Conservation (phyloP, 2,113 vertebrate genomes). For the Romanogobio albipinnatus region DNA sequence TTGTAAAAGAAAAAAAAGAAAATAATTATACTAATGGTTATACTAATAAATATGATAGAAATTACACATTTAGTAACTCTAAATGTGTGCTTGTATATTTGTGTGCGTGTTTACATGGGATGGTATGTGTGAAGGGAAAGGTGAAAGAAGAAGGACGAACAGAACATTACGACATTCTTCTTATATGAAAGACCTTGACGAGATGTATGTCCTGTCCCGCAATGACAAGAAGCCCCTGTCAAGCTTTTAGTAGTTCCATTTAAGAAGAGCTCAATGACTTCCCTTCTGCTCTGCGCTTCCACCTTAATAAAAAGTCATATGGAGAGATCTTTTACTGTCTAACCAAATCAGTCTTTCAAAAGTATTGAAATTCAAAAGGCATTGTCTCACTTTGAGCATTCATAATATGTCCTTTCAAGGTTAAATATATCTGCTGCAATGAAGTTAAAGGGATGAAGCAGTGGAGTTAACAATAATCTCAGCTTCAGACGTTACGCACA, state of each 20-base stretch:
- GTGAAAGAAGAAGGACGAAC: constrained; percentile 20
- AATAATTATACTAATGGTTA: too few relatives aligned
- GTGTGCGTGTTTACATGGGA: background rate
- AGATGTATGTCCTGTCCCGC: constrained; percentile 15
- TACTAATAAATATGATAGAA: too few relatives aligned
- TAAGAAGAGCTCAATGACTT: constrained; percentile 35
- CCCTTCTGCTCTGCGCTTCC: background rate
- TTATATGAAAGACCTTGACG: constrained; percentile 19
- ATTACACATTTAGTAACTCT: background rate
- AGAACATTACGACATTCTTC: constrained; percentile 26
- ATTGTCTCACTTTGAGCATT: constrained; percentile 19
- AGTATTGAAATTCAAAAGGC: constrained; percentile 23
- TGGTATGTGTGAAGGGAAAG: constrained; percentile 8
- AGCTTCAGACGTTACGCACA: background rate
- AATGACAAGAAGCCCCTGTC: constrained; percentile 28
- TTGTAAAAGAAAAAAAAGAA: too few relatives aligned
- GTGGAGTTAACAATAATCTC: constrained; percentile 15
- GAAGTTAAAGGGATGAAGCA: constrained; percentile 10
- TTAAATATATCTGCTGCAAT: constrained; percentile 6
- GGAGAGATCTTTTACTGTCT: background rate
- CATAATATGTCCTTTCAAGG: constrained; percentile 19
- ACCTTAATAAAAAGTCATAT: constrained; percentile 14
- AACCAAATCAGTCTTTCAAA: constrained; percentile 20
- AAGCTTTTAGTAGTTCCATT: constrained; percentile 39
- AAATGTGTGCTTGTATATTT: background rate